Base-by-base conservation (phyloP, 2,797 vertebrate genomes). In the Oreortyx pictus region DNA sequence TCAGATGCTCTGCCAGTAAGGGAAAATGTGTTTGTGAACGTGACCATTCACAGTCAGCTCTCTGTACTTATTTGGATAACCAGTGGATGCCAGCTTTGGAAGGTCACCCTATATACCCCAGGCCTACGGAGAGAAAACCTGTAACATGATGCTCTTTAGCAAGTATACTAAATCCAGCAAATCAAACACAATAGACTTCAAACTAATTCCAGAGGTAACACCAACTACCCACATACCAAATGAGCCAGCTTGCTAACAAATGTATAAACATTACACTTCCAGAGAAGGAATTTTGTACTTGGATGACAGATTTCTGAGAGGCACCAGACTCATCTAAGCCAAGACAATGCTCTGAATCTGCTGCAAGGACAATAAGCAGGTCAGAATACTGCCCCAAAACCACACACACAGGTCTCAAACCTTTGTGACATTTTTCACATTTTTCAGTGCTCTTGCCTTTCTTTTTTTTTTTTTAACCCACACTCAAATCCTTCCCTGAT, bases 141-240 rank as follows among this genome's bases (percentile, higher is more conserved):
- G 1, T 17, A 60, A 75, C 1, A 0, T 43, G 54, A 29, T 74
- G 82, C 60, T 89, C 89, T 82, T 95, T 78, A 67, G 75, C 37
- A 39, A 75, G 76, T 83, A 77, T 94, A 59, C 68, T 44, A 86
- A 60, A 77, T 75, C 82, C 82, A 77, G 59, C 62, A 83, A 92
- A 92, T 79, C 86, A 76, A 87, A 83, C 1, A 52, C 82, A 88
- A 82, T 0, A 59, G 66, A 86, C 93, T 87, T 75, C 88, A 91
- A 88, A 91, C 89, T 75, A 82, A 94, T 93, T 90, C 89, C 91
- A 93, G 76, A 81, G 84, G 86, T 81, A 93, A 80, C 93, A 86
- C 84, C 95, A 95, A 82, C 92, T 81, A 90, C 84, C 86, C 83
- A n/a, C 88, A 86, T 71, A 78, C 81, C 72, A 81, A 85, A 92